Evolutionary conservation across 2,113 vertebrate genomes (phyloP).

Genomic region (Glaucidium brasilianum): DNA sequence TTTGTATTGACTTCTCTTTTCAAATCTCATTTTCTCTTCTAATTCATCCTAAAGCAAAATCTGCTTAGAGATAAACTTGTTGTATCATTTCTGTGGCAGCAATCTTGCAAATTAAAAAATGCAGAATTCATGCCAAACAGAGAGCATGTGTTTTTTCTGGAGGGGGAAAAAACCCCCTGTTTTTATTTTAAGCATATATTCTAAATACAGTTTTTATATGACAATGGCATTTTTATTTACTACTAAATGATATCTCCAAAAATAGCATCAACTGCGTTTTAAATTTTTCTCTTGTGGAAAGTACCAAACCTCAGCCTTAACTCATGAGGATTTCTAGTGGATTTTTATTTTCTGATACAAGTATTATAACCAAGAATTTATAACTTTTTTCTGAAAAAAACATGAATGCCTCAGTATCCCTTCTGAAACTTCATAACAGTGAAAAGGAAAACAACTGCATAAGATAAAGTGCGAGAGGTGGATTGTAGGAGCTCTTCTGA

Average conservation of each 20-base stretch:
- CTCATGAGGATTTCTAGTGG: background rate
- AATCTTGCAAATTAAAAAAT: background rate
- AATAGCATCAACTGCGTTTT: background rate
- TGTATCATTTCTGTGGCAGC: background rate
- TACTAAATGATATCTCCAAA: background rate
- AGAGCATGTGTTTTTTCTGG: background rate
- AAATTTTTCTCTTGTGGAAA: background rate
- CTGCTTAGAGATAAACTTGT: background rate
- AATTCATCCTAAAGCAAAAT: background rate
- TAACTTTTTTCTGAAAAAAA: background rate
- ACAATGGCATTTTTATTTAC: background rate
- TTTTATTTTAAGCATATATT: background rate
- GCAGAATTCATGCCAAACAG: background rate
- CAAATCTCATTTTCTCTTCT: background rate
- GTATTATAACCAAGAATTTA: background rate
- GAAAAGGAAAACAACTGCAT: background rate
- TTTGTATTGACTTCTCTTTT: background rate
- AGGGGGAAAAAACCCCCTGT: accelerated
- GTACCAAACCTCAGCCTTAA: background rate
- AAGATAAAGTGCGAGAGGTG: background rate
- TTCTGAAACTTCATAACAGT: background rate
- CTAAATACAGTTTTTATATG: background rate
- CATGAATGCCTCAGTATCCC: background rate
- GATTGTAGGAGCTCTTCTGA: background rate
- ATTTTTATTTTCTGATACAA: background rate